Base-by-base conservation (phyloP, 1,140 invertebrate genomes). In the Mycetomoellerius zeteki region DNA sequence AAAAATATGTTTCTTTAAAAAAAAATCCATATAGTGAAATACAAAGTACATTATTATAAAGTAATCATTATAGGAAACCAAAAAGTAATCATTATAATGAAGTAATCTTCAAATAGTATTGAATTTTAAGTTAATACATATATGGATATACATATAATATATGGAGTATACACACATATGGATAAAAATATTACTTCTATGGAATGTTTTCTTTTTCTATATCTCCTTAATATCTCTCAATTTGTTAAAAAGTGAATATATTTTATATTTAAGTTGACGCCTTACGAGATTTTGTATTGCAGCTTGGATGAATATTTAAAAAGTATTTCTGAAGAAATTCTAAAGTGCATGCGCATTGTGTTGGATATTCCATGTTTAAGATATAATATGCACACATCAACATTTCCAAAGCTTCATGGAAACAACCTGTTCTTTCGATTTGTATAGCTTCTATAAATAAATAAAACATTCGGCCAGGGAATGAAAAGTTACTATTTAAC, bases 321-420 rank as follows among this genome's bases (percentile, higher is more conserved):
- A 72, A 72, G n/a, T n/a, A 72, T n/a, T 54, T 72, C 47, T 72
- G 47, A 72, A 1, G n/a, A 54, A 72, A 72, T 72, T 72, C 47
- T 21, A 72, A 52, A 8, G 69, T n/a, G 24, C 69, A 72, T 30
- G 50, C 7, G 7, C 24, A 54, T 5, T 19, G 6, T 72, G 24
- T 16, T 2, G 69, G 47, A 72, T 72, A 72, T n/a, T 72, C 50
- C 47, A 72, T 52, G 69, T 72, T 72, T 3, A 72, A 52, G 4
- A 72, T 19, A 14, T 52, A 72, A 10, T 72, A 72, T 8, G 43
- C n/a, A 6, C 43, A 72, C 69, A 72, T 72, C 21, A 72, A 72
- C 69, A 72, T 72, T 52, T 72, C 21, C 21, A 72, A 19, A 50
- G 47, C 69, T 72, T 72, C 69, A 52, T 72, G 52, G 24, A 72